These are phyloP conservation scores for Acanthopagrus latus DNA, from an alignment of 2,797 vertebrate genomes.

Conservation along the genomic window DNA sequence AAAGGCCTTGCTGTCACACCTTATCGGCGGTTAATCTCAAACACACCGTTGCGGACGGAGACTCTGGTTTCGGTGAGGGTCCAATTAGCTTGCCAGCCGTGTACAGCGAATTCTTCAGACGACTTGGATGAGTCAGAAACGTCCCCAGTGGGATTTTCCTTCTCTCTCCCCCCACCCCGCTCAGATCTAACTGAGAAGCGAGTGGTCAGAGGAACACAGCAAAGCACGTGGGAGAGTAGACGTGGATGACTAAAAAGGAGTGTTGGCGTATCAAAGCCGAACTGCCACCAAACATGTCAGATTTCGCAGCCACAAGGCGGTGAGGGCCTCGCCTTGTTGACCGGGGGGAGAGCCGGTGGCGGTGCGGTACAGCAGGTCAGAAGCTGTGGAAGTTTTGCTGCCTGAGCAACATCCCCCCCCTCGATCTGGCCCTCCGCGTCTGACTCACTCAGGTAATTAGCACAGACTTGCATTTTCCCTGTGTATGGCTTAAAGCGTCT, in stretches of 20 bases:
- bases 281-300: conserved; percentile 64
- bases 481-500: conserved; percentile 70
- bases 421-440: conserved; percentile 17
- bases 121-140: conserved; percentile 67
- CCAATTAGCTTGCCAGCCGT: conserved; percentile 77
- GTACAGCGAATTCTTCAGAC: conserved; percentile 69
- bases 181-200: conserved; percentile 65
- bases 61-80: conserved; percentile 60
- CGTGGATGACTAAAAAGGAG: conserved; percentile 58
- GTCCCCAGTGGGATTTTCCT: conserved; percentile 60
- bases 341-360: conserved; percentile 28
- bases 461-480: conserved; percentile 71
- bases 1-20: conserved; percentile 68
- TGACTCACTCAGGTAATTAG: conserved; percentile 76
- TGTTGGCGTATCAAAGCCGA: conserved; percentile 66
- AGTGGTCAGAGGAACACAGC: conserved; percentile 37
- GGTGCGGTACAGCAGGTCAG: conserved; percentile 55
- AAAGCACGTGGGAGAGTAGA: conserved; percentile 28
- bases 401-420: conserved; percentile 35
- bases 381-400: conserved; percentile 65
- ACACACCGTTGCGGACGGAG: conserved; percentile 49
- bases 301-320: conserved; percentile 49
- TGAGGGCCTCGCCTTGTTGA: conserved; percentile 31
- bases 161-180: conserved; percentile 15
- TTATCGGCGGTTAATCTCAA: conserved; percentile 67